phyloP scores from a whole-genome alignment of 2,797 vertebrate genomes.

The Enteromius radiatus region DNA sequence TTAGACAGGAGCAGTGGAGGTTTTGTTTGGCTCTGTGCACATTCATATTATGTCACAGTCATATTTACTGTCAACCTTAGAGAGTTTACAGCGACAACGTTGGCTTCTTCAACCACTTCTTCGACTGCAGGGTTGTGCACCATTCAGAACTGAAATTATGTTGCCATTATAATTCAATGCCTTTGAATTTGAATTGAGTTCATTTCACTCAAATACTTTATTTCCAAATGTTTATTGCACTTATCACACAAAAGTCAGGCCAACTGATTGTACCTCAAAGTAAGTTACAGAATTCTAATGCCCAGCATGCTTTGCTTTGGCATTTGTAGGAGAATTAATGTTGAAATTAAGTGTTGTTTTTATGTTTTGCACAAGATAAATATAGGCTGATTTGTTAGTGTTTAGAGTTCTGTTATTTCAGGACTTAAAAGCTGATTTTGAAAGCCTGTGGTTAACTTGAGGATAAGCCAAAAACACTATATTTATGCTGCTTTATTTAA shows the following conservation, averaged over 20 bases:
- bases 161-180: background rate
- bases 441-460: background rate
- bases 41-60: slow-evolving; percentile 27
- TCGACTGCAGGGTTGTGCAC: background rate
- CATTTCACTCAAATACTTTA: no score
- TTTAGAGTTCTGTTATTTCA: background rate
- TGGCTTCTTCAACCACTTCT: background rate
- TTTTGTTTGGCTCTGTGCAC: background rate
- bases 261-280: background rate
- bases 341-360: background rate
- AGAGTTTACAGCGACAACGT: slow-evolving; percentile 11
- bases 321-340: background rate
- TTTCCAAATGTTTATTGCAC: background rate
- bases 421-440: background rate
- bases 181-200: background rate
- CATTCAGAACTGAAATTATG: background rate
- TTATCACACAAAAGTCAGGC: background rate
- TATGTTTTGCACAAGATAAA: background rate
- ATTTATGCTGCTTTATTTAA: background rate
- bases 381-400: background rate
- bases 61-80: slow-evolving; percentile 34
- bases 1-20: slow-evolving; percentile 20
- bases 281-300: background rate
- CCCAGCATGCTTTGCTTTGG: background rate
- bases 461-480: background rate